A percentile compares a stretch with the other conserved stretches of the same genome.
phyloP scores from a whole-genome alignment of 2,113 vertebrate genomes.

The Microcebus ravelobensis region DNA sequence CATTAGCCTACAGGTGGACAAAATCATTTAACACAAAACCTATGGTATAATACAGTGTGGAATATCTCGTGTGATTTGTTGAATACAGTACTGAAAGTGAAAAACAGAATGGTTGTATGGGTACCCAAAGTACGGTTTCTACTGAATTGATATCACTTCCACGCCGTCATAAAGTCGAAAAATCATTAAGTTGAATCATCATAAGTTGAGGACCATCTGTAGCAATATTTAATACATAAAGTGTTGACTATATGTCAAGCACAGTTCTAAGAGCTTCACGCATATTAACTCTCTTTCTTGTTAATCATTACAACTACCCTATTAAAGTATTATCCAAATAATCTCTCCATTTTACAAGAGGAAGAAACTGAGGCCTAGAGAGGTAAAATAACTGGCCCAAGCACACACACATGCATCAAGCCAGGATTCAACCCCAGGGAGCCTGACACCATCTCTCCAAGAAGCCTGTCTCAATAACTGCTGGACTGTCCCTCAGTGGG shows the following conservation, averaged over 20 bases:
- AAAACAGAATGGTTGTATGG: background rate
- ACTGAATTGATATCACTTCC: background rate
- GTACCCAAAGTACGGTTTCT: background rate
- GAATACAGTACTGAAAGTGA: background rate
- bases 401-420: background rate
- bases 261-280: background rate
- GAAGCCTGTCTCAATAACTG: background rate
- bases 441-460: background rate
- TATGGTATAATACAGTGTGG: background rate
- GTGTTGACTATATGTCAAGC: background rate
- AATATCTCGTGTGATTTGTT: background rate
- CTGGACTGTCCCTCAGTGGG: background rate
- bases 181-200: background rate
- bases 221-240: background rate
- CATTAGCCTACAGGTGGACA: background rate
- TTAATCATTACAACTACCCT: background rate
- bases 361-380: background rate
- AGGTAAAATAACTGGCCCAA: conserved; percentile 17
- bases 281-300: background rate
- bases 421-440: background rate
- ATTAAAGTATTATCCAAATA: background rate
- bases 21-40: background rate
- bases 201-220: background rate
- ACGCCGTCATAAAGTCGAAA: background rate
- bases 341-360: background rate